Conservation (phyloP, 37 sponge, comb jelly and placozoan species). For the Eunapius fragilis region DNA sequence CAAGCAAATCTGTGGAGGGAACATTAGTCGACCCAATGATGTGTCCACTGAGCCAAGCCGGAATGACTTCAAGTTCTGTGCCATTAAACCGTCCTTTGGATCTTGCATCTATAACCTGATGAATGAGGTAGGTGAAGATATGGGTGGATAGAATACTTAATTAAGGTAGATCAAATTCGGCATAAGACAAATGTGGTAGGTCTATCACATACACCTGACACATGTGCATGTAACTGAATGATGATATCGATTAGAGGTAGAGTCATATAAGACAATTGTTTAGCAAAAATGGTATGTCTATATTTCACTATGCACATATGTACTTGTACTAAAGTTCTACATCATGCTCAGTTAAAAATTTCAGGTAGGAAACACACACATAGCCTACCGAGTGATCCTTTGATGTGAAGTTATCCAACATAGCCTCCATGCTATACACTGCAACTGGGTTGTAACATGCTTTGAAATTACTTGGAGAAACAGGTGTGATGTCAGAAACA, state of each 20-base stretch:
- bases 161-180: not conserved
- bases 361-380: too few relatives aligned
- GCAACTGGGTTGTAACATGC: constrained; percentile 26
- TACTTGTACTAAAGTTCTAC: too few relatives aligned
- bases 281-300: too few relatives aligned
- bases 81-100: constrained; percentile 71
- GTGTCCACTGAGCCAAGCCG: constrained; percentile 68
- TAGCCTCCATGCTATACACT: constrained; percentile 21
- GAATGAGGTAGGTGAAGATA: not conserved
- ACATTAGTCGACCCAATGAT: constrained; percentile 48
- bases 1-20: constrained; percentile 37
- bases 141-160: not conserved
- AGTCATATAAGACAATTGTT: too few relatives aligned
- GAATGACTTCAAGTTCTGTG: constrained; percentile 69
- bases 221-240: too few relatives aligned
- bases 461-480: constrained; percentile 35
- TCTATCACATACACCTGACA: too few relatives aligned
- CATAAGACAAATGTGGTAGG: not conserved
- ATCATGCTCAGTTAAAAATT: too few relatives aligned
- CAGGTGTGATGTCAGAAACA: constrained; percentile 20
- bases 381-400: constrained; percentile 41
- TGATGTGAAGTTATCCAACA: constrained; percentile 10
- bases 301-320: too few relatives aligned
- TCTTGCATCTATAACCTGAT: constrained; percentile 67
- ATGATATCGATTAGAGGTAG: too few relatives aligned